A percentile compares a stretch with the other conserved stretches of the same genome.
Evolutionary conservation across 2,113 vertebrate species (phyloP).

Genomic region (Tychaedon coryphoeus): DNA sequence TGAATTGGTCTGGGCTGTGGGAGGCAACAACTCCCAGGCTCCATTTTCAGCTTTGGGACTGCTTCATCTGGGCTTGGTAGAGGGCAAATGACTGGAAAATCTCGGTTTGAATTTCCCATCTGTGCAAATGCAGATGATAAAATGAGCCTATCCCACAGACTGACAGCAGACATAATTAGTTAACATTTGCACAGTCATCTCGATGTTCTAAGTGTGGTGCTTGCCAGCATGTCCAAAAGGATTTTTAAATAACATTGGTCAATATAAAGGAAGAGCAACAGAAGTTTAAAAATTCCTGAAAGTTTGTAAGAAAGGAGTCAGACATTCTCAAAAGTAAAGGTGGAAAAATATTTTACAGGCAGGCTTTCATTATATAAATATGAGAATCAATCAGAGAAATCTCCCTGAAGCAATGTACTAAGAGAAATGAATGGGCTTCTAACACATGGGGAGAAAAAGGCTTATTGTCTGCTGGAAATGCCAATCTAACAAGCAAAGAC

Average conservation of each 20-base stretch:
- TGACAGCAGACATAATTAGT: not conserved
- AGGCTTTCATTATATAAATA: not conserved
- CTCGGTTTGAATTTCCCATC: not conserved
- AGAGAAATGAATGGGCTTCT: not conserved
- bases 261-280: not conserved
- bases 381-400: not conserved
- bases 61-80: not conserved
- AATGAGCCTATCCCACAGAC: not conserved
- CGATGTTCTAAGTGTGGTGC: not conserved
- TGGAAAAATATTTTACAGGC: not conserved
- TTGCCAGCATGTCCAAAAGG: not conserved
- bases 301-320: not conserved
- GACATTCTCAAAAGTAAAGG: not conserved
- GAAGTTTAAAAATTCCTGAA: not conserved
- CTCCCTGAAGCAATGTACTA: not conserved
- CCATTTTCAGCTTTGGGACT: not conserved
- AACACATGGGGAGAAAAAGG: not conserved
- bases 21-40: not conserved
- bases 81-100: not conserved
- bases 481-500: not conserved
- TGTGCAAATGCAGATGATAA: constrained; percentile 18
- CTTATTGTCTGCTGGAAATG: constrained; percentile 28
- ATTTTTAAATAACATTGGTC: not conserved
- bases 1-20: not conserved
- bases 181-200: constrained; percentile 7